Base-by-base conservation (phyloP, 2,113 vertebrate species). In the Chamaetylas fuelleborni region DNA sequence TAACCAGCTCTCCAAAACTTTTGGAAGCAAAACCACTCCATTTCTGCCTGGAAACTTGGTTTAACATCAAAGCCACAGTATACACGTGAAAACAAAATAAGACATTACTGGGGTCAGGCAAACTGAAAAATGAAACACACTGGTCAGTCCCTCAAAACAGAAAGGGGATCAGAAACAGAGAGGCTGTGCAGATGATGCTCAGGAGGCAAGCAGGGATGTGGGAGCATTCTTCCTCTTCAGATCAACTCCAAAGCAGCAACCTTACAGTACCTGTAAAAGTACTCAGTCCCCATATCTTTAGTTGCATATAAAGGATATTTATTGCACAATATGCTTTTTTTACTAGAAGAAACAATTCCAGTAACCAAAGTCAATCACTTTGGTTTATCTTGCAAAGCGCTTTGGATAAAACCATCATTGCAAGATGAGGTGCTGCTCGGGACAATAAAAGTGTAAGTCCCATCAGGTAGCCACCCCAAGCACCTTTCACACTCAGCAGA, bases 71-170 rank as follows among this genome's bases (percentile, higher is more conserved):
- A 88, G 51, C 50, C 56, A 70, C 26, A 70, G 29, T 5, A 36
- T 14, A 26, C 8, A 33, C 0, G 0, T 12, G 15, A 57, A 3
- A 53, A 56, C 17, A 62, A 70, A 0, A 0, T 5, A 61, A 81
- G 16, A 40, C 3, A 3, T 26, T 42, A 43, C 1, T 51, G 42
- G 77, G 33, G n/a, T 29, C 54, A 70, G 34, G 26, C 8, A 60
- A 92, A 12, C 15, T 19, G 14, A 47, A 71, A 91, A 97, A 40
- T 18, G 8, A 77, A 90, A 81, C 34, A 29, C 3, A 3, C 1
- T 34, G 31, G 28, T 16, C 22, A 9, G 48, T n/a, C 10, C 34
- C 56, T 54, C 56, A 34, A 42, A 42, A 57, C 20, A 81, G 11
- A 72, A 76, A n/a, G 11, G 23, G 15, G 18, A 12, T 11, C 7